Base-by-base conservation (phyloP, 2,888 invertebrate genomes). In the Rapana venosa region DNA sequence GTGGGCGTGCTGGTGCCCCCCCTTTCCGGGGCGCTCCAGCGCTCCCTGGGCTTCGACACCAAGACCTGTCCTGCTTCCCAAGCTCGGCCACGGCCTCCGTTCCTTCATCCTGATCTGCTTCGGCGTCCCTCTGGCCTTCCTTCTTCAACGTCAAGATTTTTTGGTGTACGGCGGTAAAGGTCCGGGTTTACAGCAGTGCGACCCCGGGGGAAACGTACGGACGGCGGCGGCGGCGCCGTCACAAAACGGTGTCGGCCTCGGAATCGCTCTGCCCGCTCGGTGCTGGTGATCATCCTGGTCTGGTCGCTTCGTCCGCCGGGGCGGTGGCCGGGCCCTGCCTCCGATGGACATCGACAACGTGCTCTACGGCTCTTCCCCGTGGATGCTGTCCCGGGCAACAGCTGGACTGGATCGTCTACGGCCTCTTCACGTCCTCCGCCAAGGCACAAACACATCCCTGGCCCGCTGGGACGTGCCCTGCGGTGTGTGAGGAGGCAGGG, bases 371-470 rank as follows among this genome's bases (percentile, higher is more conserved):
- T 87, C 84, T 58, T 83, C 56, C 58, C 22, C 84, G 26, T 90
- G 89, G 85, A 70, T 89, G 22, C 74, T 89, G 74, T 90, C 87
- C 56, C 32, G 58, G 89, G 87, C 87, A 89, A 84, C 61, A 89
- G 90, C 74, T 90, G 32, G 87, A 90, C 87, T 90, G 84, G 87
- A 85, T 90, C 61, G 79, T n/a, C 22, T 90, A 90, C 85, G 90
- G 90, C 8, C 36, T 90, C n/a, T n/a, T 89, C 87, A 26, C 13
- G 84, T 83, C 74, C 87, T 90, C 58, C 36, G 90, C 1, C 11
- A 85, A 0, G 89, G 87, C 22, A 90, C 87, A 56, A 66, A 22
- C 30, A 20, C 17, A 30, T 85, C n/a, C n/a, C 47, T 87, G 26
- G 22, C 30, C 35, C 13, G n/a, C n/a, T 66, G 86, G n/a, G 17